These are phyloP conservation scores for Mungos mungo DNA, from an alignment of 2,113 vertebrate genomes.

Conservation along the genomic window DNA sequence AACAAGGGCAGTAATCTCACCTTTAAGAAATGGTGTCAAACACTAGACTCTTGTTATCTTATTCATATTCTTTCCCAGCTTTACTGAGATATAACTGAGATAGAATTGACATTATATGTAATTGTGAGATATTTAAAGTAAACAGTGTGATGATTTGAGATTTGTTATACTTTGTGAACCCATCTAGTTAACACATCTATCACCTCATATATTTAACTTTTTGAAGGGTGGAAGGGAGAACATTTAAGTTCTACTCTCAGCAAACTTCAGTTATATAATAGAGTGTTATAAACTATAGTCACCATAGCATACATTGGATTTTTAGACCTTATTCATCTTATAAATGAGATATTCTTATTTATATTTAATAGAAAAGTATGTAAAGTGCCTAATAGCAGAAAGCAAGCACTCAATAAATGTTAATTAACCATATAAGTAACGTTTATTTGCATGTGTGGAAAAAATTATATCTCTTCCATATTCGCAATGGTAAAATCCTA, in stretches of 20 bases:
- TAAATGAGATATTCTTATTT: conserved; percentile 1
- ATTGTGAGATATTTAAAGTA: not conserved
- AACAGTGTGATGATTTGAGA: not conserved
- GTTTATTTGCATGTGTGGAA: not conserved
- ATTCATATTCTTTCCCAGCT: not conserved
- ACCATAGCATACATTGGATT: not conserved
- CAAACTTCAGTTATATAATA: not conserved
- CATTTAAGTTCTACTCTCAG: not conserved
- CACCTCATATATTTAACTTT: not conserved
- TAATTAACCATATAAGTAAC: not conserved
- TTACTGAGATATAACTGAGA: not conserved
- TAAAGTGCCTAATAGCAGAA: not conserved
- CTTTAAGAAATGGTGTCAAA: not conserved
- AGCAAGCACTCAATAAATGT: not conserved
- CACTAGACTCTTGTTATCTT: not conserved
- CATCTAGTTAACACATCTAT: not conserved
- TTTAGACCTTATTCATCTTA: not conserved
- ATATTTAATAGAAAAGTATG: not conserved
- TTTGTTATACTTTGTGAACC: not conserved
- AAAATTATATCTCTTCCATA: not conserved
- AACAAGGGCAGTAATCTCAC: not conserved
- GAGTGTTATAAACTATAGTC: not conserved
- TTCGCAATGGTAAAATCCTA: not conserved
- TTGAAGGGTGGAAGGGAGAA: not conserved
- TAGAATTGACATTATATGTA: not conserved